These are phyloP conservation scores for Tetrapedia diversipes DNA, from an alignment of 2,888 invertebrate genomes.

Conservation along the genomic window DNA sequence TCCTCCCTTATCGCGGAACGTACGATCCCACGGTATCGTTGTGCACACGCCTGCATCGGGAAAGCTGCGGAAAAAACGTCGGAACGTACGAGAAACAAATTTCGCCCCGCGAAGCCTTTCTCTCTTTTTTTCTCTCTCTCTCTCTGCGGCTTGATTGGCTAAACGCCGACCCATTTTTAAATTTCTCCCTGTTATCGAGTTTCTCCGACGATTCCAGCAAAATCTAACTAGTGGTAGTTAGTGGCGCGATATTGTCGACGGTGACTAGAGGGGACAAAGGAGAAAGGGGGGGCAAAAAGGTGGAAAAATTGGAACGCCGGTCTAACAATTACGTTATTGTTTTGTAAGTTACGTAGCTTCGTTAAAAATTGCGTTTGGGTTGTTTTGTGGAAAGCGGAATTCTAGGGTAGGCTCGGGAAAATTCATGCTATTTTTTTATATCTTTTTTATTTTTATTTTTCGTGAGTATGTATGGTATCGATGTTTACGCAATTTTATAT, in stretches of 20 bases:
- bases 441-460: no score
- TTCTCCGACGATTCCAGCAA: conserved; percentile 20
- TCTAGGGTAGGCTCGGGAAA: no score
- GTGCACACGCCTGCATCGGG: conserved; percentile 4
- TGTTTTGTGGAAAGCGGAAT: no score
- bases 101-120: conserved; percentile 17
- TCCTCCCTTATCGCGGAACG: conserved; percentile 9
- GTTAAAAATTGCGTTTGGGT: no score
- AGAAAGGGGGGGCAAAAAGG: not conserved
- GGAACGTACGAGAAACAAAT: conserved; percentile 41
- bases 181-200: conserved; percentile 48
- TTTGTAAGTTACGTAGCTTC: no score
- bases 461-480: no score
- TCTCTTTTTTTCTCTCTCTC: not conserved
- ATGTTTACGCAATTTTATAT: no score
- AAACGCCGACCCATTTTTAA: conserved; percentile 53
- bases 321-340: no score
- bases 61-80: conserved; percentile 24
- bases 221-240: not conserved
- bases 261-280: not conserved
- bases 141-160: conserved; percentile 26
- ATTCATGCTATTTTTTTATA: no score
- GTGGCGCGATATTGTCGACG: conserved; percentile 27
- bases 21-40: not conserved
- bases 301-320: not conserved